phyloP scores from a whole-genome alignment of 2,888 invertebrate species.

The Diloba caeruleocephala region DNA sequence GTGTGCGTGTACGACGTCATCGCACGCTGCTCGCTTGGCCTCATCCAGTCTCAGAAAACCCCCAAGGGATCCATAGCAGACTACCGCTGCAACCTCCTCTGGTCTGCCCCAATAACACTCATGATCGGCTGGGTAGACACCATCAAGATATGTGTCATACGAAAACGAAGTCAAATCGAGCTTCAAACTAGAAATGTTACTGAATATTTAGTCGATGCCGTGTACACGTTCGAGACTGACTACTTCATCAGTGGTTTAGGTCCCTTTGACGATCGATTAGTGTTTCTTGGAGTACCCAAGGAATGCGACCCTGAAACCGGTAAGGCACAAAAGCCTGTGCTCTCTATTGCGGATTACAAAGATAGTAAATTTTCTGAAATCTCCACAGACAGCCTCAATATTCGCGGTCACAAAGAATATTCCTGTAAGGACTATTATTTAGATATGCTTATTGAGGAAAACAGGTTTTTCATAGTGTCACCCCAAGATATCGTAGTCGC shows the following conservation, averaged over 20 bases:
- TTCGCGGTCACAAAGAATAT: constrained; percentile 94
- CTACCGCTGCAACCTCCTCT: constrained; percentile 95
- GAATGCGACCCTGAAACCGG: constrained; percentile 91
- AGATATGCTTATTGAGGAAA: constrained; percentile 95
- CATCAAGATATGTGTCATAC: constrained; percentile 96
- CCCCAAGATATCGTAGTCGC: constrained; percentile 98
- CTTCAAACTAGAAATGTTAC: constrained; percentile 93
- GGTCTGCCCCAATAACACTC: constrained; percentile 95
- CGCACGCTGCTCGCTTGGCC: constrained; percentile 94
- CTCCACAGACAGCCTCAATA: constrained; percentile 94
- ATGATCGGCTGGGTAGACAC: constrained; percentile 98
- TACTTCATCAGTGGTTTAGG: constrained; percentile 96
- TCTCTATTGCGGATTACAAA: constrained; percentile 96
- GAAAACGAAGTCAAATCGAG: constrained; percentile 93
- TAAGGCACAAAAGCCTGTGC: constrained; percentile 94
- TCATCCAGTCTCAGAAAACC: constrained; percentile 94
- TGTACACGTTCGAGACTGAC: constrained; percentile 96
- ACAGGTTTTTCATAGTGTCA: constrained; percentile 96
- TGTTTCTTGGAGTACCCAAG: constrained; percentile 93
- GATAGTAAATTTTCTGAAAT: constrained; percentile 95
- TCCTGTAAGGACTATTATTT: constrained; percentile 97
- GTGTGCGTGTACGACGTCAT: constrained; percentile 96
- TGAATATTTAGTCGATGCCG: constrained; percentile 95
- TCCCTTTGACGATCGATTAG: constrained; percentile 93
- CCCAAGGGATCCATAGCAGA: constrained; percentile 85